A percentile compares a stretch with the other conserved stretches of the same genome.
Conservation (phyloP, 2,113 vertebrate genomes). For the Synodontis membranacea region DNA sequence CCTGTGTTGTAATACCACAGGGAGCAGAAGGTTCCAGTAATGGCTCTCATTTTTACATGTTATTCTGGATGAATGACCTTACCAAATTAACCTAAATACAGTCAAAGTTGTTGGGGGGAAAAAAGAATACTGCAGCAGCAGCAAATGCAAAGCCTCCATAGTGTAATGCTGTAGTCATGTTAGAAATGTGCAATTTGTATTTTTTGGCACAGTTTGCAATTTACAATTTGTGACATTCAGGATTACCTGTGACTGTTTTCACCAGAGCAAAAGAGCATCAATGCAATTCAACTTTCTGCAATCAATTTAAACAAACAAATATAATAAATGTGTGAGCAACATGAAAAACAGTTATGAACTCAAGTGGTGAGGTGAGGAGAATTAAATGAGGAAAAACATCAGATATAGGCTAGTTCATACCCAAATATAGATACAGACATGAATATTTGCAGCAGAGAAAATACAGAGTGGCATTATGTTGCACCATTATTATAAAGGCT, state of each 20-base stretch:
- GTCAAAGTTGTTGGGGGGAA: background rate
- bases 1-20: background rate
- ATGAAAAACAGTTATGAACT: background rate
- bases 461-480: background rate
- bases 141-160: background rate
- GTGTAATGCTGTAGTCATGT: background rate
- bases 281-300: background rate
- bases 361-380: background rate
- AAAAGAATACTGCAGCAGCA: background rate
- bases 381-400: background rate
- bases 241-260: background rate
- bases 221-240: background rate
- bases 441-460: background rate
- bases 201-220: background rate
- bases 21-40: constrained; percentile 3
- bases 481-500: background rate
- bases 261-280: background rate
- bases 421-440: background rate
- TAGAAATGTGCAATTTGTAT: background rate
- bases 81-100: constrained; percentile 24
- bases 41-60: constrained; percentile 14
- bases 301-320: background rate
- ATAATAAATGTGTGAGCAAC: background rate
- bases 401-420: background rate
- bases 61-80: constrained; percentile 11